A percentile compares a stretch with the other conserved stretches of the same genome.
Conservation (phyloP, 2,888 invertebrate species). For the Microplitis manilae region DNA sequence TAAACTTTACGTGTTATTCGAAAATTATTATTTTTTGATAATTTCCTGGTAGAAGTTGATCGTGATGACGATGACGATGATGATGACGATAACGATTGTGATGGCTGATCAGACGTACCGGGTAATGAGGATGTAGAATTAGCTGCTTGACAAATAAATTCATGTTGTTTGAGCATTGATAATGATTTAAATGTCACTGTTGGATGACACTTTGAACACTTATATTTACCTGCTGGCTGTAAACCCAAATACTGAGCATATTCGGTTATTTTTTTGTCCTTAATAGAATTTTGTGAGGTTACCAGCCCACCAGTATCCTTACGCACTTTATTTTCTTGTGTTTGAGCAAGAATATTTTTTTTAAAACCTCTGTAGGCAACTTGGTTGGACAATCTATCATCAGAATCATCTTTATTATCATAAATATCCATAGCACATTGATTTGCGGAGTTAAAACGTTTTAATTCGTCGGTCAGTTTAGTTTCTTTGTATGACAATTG, state of each 20-base stretch:
- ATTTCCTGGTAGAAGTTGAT: no score
- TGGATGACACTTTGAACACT: slow-evolving; percentile 81
- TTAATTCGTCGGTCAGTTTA: slow-evolving; percentile 49
- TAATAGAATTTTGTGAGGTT: slow-evolving; percentile 42
- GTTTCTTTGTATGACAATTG: slow-evolving; percentile 25
- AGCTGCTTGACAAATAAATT: slow-evolving; percentile 31
- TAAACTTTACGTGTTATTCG: slow-evolving; percentile 85
- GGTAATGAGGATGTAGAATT: slow-evolving; percentile 58
- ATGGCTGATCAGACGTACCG: slow-evolving; percentile 70
- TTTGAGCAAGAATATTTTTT: slow-evolving; percentile 63
- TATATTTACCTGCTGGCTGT: slow-evolving; percentile 71
- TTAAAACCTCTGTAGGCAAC: slow-evolving; percentile 65
- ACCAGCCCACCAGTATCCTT: slow-evolving; percentile 33
- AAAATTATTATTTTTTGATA: slow-evolving; percentile 72
- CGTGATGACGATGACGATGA: no score
- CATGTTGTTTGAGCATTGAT: slow-evolving; percentile 80
- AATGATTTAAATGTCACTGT: slow-evolving; percentile 79
- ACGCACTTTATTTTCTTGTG: slow-evolving; percentile 56
- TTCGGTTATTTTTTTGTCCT: slow-evolving; percentile 70
- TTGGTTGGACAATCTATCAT: slow-evolving; percentile 47
- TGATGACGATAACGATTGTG: slow-evolving; percentile 57
- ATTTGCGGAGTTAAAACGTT: slow-evolving; percentile 44
- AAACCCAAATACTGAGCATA: slow-evolving; percentile 83
- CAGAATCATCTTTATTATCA: slow-evolving; percentile 52
- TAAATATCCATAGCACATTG: slow-evolving; percentile 41